A percentile compares a stretch with the other conserved stretches of the same genome.
phyloP scores from a whole-genome alignment of 2,797 vertebrate species.

The Botia almorhae region DNA sequence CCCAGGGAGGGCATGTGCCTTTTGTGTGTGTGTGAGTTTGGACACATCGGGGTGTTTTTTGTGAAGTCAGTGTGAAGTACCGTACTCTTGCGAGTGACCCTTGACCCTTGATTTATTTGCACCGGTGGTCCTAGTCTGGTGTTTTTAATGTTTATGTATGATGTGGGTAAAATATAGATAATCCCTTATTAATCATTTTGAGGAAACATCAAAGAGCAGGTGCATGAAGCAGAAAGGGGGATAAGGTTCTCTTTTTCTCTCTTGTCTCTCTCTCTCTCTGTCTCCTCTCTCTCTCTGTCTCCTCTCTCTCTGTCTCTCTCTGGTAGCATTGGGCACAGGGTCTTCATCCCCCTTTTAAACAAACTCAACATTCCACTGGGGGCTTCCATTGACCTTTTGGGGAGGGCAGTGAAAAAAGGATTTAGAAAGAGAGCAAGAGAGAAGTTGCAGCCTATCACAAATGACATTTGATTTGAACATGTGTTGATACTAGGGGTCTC shows the following conservation, averaged over 20 bases:
- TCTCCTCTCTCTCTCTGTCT: too few relatives aligned
- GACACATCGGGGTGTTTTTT: not conserved
- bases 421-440: not conserved
- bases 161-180: not conserved
- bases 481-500: not conserved
- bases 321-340: not conserved
- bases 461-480: not conserved
- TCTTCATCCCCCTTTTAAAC: slow-evolving; percentile 17
- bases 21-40: slow-evolving; percentile 17
- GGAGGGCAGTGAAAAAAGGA: not conserved
- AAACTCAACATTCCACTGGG: slow-evolving; percentile 16
- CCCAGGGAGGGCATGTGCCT: too few relatives aligned
- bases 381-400: not conserved
- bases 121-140: not conserved
- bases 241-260: not conserved
- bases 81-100: slow-evolving; percentile 8
- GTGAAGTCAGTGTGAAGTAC: slow-evolving; percentile 5
- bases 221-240: not conserved
- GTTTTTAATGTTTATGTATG: not conserved
- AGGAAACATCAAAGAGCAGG: slow-evolving; percentile 19
- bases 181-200: not conserved
- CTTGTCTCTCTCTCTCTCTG: too few relatives aligned
- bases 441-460: too few relatives aligned
- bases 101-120: not conserved
- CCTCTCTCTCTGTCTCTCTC: slow-evolving; percentile 4